Conservation (phyloP, 2,888 invertebrate species). For the Alviniconcha strummeri region DNA sequence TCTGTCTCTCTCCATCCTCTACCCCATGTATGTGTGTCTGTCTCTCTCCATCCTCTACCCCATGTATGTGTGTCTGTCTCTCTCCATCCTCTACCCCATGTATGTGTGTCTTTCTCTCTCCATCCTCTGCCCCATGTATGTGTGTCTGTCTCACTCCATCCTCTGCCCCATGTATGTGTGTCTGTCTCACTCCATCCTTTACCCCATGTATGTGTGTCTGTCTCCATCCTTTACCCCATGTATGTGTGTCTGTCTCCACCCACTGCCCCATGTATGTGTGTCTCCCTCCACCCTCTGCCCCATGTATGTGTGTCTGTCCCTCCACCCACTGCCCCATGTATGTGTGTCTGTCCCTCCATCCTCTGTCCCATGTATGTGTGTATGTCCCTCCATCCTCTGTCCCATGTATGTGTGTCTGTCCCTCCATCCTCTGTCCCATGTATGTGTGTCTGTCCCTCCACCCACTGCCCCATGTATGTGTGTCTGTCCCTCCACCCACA, state of each 20-base stretch:
- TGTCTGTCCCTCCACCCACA: neutral
- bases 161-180: conserved; percentile 64
- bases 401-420: no score
- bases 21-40: neutral
- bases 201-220: conserved; percentile 61
- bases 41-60: neutral
- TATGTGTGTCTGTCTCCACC: neutral
- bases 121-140: conserved; percentile 66
- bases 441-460: conserved; percentile 39
- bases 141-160: conserved; percentile 54
- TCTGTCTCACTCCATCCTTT: conserved; percentile 59
- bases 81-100: conserved; percentile 65
- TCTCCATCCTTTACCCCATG: neutral
- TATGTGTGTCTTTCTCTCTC: conserved; percentile 60
- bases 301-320: no score
- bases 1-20: neutral
- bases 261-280: no score
- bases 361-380: no score
- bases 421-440: conserved; percentile 64
- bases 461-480: no score
- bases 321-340: conserved; percentile 67
- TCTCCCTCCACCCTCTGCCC: neutral
- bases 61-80: no score
- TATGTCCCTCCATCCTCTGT: neutral
- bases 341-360: neutral